These are phyloP conservation scores for Zosterops pallidus DNA, from an alignment of 2,113 vertebrate species.

Conservation along the genomic window DNA sequence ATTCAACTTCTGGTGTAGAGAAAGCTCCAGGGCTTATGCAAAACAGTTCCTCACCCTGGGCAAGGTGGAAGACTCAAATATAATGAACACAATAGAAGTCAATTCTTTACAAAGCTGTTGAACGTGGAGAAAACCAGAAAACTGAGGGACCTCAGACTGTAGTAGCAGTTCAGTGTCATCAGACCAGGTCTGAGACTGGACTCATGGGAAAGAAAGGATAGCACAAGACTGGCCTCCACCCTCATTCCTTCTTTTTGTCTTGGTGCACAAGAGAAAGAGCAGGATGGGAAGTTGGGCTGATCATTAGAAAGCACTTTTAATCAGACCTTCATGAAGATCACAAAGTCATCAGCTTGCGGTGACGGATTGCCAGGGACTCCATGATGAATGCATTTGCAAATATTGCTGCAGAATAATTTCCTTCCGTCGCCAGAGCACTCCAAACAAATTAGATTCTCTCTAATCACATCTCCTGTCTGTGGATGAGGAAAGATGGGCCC, in stretches of 20 bases:
- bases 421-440: constrained; percentile 75
- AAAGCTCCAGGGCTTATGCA: background rate
- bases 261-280: background rate
- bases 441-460: constrained; percentile 81
- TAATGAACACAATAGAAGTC: background rate
- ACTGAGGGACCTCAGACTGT: background rate
- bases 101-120: background rate
- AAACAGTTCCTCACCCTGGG: background rate
- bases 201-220: background rate
- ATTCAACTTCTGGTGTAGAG: background rate
- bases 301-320: constrained; percentile 69
- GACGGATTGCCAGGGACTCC: constrained; percentile 67
- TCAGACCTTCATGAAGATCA: constrained; percentile 72
- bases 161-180: background rate
- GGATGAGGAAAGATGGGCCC: constrained; percentile 71
- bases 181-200: background rate
- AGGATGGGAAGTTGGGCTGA: constrained; percentile 10
- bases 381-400: constrained; percentile 82
- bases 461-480: constrained; percentile 78
- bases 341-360: constrained; percentile 61
- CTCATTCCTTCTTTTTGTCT: background rate
- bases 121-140: background rate
- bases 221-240: background rate
- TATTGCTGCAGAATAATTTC: constrained; percentile 80
- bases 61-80: background rate